Evolutionary conservation across 2,888 invertebrate genomes (phyloP).

Genomic region (Bombylius major): DNA sequence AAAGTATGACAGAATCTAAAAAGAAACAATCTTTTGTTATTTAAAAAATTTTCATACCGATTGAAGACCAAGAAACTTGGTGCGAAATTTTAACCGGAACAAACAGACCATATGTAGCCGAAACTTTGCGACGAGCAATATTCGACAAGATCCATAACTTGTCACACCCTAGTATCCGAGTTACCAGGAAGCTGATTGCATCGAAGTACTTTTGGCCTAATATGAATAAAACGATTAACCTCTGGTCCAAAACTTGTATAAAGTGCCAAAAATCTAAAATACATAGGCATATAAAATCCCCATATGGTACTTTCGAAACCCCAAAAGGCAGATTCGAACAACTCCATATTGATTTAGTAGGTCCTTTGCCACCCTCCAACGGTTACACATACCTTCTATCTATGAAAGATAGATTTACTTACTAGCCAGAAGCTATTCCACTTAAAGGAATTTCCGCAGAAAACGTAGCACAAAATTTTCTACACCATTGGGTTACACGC

Average conservation of each 20-base stretch:
- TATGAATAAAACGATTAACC: background rate
- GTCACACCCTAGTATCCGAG: background rate
- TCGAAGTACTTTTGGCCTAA: too few species aligned
- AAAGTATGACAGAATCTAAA: background rate
- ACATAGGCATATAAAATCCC: background rate
- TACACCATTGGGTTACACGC: background rate
- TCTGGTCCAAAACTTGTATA: background rate
- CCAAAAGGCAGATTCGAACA: slow-evolving; percentile 6
- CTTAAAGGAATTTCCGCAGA: background rate
- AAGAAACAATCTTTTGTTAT: background rate
- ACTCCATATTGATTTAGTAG: slow-evolving; percentile 9
- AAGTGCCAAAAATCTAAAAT: background rate
- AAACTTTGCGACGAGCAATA: background rate
- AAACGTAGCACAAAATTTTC: background rate
- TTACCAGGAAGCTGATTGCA: background rate
- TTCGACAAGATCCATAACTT: background rate
- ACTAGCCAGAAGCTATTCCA: background rate
- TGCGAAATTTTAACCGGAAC: background rate
- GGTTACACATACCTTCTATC: background rate
- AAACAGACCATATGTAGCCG: background rate
- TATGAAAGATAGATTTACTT: background rate
- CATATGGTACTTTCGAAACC: background rate
- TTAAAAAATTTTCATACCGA: background rate
- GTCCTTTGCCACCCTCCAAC: background rate
- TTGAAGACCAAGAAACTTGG: background rate